Base-by-base conservation (phyloP, 2,888 invertebrate genomes). In the Patella caerulea region DNA sequence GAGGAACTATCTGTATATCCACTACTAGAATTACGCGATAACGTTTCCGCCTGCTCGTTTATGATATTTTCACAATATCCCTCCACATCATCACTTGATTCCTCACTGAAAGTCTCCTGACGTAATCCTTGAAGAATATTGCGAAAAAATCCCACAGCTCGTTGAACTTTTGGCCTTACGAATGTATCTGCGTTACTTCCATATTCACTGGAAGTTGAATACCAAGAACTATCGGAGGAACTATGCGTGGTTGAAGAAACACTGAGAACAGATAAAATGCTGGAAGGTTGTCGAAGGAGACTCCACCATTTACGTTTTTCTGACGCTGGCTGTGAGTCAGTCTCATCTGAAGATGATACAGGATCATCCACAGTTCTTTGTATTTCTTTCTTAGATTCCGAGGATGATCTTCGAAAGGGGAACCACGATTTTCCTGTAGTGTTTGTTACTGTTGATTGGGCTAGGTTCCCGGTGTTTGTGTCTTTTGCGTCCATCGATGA, bases 41-140 rank as follows among this genome's bases (percentile, higher is more conserved):
- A 24, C 19, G 65, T 65, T 65, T 65, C 65, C 7, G 24, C 65
- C 24, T 65, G 65, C 24, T 65, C 65, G 14, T 65, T 65, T 24
- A 65, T 65, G 12, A 65, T 24, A 65, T 65, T 65, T 24, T 65
- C 65, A 65, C 65, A 65, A 65, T 24, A 65, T 65, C 24, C 65
- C 5, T 65, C 65, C 9, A 24, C 24, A 7, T 19, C 65, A 9
- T 65, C 65, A 24, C 24, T 24, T 11, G 65, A 65, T 24, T 65
- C 65, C 14, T 65, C 65, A 65, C 19, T 24, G 24, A 24, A 19
- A 12, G 65, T 65, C 12, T 19, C 24, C 24, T 24, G 65, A 7
- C 65, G 65, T 24, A 65, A 65, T 19, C 24, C 24, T 3, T 65
- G 19, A 24, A 65, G 24, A 19, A 65, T 65, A 24, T 65, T 24